phyloP scores from a whole-genome alignment of 2,888 invertebrate species.

The Psococerastis gibbosa region DNA sequence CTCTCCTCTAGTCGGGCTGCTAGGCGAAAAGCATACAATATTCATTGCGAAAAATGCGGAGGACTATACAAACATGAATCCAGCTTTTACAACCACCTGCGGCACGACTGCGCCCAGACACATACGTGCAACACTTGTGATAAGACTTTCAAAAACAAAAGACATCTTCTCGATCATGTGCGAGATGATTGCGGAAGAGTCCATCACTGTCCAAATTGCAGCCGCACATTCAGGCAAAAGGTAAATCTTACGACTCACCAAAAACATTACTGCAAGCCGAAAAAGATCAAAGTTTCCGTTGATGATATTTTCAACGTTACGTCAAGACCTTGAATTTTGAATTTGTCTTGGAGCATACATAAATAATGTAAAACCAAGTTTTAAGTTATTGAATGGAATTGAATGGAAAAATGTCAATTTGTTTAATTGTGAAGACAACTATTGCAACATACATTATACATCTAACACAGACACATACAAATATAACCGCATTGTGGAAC shows the following conservation, averaged over 20 bases:
- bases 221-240: slow-evolving; percentile 1
- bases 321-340: too few species aligned
- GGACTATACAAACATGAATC: slow-evolving; percentile 2
- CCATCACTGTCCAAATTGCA: slow-evolving; percentile 2
- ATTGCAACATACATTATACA: too few species aligned
- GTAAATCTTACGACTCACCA: slow-evolving; percentile 4
- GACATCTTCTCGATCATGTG: slow-evolving; percentile 7
- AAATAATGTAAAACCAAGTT: too few species aligned
- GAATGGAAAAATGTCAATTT: too few species aligned
- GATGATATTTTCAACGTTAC: too few species aligned
- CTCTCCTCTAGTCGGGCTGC: not conserved
- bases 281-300: too few species aligned
- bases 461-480: too few species aligned
- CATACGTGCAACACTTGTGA: not conserved
- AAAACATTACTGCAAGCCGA: slow-evolving; percentile 9
- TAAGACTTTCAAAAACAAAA: slow-evolving; percentile 5
- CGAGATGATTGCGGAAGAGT: slow-evolving; percentile 7
- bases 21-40: not conserved
- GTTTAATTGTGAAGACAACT: too few species aligned
- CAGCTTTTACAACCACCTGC: slow-evolving; percentile 3
- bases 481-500: too few species aligned
- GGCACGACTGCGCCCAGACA: slow-evolving; percentile 8
- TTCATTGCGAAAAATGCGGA: not conserved
- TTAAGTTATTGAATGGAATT: too few species aligned
- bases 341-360: too few species aligned